Percentiles rank a stretch among this genome's conserved stretches.
phyloP scores from a whole-genome alignment of 92 coral and sea anemone genomes.

The Epizoanthus scotinus region DNA sequence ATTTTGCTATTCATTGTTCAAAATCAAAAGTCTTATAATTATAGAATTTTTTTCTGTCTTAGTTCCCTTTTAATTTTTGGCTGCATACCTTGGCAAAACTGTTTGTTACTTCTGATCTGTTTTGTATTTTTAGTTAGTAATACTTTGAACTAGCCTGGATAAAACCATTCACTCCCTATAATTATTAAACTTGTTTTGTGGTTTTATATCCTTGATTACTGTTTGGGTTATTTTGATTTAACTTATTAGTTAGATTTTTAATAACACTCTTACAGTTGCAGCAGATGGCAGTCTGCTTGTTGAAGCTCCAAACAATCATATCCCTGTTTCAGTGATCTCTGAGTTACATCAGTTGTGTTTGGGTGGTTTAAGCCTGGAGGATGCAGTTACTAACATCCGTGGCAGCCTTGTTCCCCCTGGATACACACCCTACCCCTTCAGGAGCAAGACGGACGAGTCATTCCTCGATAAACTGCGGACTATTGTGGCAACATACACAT shows the following conservation, averaged over 20 bases:
- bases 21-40: neutral
- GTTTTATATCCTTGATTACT: too few species aligned
- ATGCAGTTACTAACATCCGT: conserved; percentile 44
- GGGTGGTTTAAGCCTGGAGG: conserved; percentile 20
- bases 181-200: too few species aligned
- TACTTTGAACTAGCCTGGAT: too few species aligned
- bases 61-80: conserved; percentile 4
- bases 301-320: conserved; percentile 21
- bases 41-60: neutral
- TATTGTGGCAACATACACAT: conserved; percentile 61
- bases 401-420: conserved; percentile 61
- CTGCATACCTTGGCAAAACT: neutral
- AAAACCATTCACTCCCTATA: too few species aligned
- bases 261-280: conserved; percentile 27
- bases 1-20: neutral
- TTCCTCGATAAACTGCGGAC: conserved; percentile 54
- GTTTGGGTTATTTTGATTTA: too few species aligned
- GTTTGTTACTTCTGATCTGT: too few species aligned
- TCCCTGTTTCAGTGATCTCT: conserved; percentile 5
- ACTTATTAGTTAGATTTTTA: neutral
- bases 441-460: conserved; percentile 47
- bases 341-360: conserved; percentile 14
- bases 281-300: conserved; percentile 34
- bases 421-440: conserved; percentile 53
- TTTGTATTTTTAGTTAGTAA: too few species aligned